These are phyloP conservation scores for Brachionus angularis DNA, from an alignment of 1,140 invertebrate species.

Conservation along the genomic window DNA sequence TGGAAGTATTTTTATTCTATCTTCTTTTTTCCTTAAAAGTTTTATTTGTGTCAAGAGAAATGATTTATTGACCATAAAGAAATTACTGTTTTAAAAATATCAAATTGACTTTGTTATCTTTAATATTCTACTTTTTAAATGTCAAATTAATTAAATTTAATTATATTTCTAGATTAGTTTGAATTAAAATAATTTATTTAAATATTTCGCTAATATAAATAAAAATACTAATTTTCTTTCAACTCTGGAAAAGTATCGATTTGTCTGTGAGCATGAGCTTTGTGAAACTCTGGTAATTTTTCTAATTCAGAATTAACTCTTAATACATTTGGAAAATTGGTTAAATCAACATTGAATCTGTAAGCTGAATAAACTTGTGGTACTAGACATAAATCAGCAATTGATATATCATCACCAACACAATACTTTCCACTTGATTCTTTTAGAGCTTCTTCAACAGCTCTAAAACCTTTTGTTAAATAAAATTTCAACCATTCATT, in stretches of 20 bases:
- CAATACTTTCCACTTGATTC: conserved; percentile 83
- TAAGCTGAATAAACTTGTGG: conserved; percentile 70
- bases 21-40: too few relatives aligned
- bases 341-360: conserved; percentile 14
- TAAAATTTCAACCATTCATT: conserved; percentile 79
- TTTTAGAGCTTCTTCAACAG: conserved; percentile 78
- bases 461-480: conserved; percentile 79
- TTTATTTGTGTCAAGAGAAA: too few relatives aligned
- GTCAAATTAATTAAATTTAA: too few relatives aligned
- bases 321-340: background rate
- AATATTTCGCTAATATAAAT: too few relatives aligned
- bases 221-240: conserved; percentile 5
- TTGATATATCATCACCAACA: conserved; percentile 82
- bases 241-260: background rate
- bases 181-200: too few relatives aligned
- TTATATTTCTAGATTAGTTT: too few relatives aligned
- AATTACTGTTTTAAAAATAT: too few relatives aligned
- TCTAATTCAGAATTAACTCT: background rate
- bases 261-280: conserved; percentile 12
- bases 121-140: too few relatives aligned
- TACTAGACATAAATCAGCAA: conserved; percentile 89
- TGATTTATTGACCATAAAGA: too few relatives aligned
- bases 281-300: conserved; percentile 3
- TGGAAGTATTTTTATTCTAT: too few relatives aligned
- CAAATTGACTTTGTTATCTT: too few relatives aligned